Evolutionary conservation across 1,140 invertebrate species (phyloP).

Genomic region (Drosophila teissieri): DNA sequence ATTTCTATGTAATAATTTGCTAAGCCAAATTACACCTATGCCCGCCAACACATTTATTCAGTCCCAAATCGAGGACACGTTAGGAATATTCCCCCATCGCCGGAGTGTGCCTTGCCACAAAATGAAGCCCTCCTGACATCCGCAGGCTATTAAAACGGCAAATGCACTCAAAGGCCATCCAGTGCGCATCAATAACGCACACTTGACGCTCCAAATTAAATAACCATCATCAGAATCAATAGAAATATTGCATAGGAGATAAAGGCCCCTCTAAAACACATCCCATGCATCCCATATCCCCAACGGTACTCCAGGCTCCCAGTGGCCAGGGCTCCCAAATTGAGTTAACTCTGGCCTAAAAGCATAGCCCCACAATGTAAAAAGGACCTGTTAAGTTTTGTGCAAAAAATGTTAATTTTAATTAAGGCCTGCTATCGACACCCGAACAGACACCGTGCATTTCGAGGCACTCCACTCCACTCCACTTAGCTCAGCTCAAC

Average conservation of each 20-base stretch:
- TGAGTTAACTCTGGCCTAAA: conserved; percentile 80
- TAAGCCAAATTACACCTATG: background rate
- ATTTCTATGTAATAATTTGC: no score
- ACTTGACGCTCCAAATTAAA: conserved; percentile 82
- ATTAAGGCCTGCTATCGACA: conserved; percentile 82
- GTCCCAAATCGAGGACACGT: conserved; percentile 2
- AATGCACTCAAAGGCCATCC: conserved; percentile 51
- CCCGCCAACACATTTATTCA: no score
- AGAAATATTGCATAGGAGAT: conserved; percentile 20
- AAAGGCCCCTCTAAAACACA: conserved; percentile 3
- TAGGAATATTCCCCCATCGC: background rate
- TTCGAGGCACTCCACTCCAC: conserved; percentile 54
- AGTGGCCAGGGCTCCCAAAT: conserved; percentile 46
- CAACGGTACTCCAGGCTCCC: conserved; percentile 1
- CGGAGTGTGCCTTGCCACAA: background rate
- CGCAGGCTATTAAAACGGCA: conserved; percentile 52
- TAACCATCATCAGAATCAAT: conserved; percentile 82
- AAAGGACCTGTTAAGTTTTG: conserved; percentile 66
- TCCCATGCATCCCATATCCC: background rate
- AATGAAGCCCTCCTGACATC: conserved; percentile 2
- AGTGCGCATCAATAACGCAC: conserved; percentile 75
- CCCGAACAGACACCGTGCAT: conserved; percentile 58
- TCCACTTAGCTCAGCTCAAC: background rate
- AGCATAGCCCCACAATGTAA: conserved; percentile 63
- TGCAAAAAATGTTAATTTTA: conserved; percentile 84